These are phyloP conservation scores for Nasonia giraulti DNA, from an alignment of 1,140 invertebrate genomes.

Conservation along the genomic window DNA sequence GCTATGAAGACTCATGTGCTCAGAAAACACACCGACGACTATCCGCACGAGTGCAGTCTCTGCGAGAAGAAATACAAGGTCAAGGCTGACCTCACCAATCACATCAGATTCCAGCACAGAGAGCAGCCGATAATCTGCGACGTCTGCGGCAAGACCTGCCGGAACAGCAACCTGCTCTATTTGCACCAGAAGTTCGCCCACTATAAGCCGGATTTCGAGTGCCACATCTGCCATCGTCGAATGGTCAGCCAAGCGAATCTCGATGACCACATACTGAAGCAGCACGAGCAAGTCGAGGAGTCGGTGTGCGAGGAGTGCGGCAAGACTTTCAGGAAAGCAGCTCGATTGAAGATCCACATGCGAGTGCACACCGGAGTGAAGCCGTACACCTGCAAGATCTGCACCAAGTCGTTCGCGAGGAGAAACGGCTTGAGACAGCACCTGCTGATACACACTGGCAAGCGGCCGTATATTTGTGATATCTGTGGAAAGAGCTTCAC, in stretches of 20 bases:
- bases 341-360: constrained; percentile 78
- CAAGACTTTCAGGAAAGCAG: constrained; percentile 76
- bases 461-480: constrained; percentile 88
- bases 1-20: constrained; percentile 70
- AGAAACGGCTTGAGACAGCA: constrained; percentile 76
- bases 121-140: constrained; percentile 82
- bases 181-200: constrained; percentile 73
- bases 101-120: constrained; percentile 78
- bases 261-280: constrained; percentile 73
- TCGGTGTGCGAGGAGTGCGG: constrained; percentile 77
- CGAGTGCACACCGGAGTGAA: constrained; percentile 78
- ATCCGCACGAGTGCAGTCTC: constrained; percentile 73
- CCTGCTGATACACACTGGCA: constrained; percentile 87
- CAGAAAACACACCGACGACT: constrained; percentile 70
- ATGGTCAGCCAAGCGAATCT: constrained; percentile 72
- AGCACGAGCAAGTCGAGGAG: constrained; percentile 70
- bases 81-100: constrained; percentile 78
- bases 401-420: constrained; percentile 75
- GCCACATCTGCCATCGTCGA: constrained; percentile 68
- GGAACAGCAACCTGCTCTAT: constrained; percentile 71
- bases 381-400: constrained; percentile 78
- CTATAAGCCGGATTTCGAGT: constrained; percentile 72
- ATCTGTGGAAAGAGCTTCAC: constrained; percentile 86
- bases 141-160: constrained; percentile 78
- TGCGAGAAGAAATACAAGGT: constrained; percentile 77